Evolutionary conservation across 2,888 invertebrate genomes (phyloP), one percentile per base, ranked within the genome.

Genomic region (Plebejus melissa): DNA sequence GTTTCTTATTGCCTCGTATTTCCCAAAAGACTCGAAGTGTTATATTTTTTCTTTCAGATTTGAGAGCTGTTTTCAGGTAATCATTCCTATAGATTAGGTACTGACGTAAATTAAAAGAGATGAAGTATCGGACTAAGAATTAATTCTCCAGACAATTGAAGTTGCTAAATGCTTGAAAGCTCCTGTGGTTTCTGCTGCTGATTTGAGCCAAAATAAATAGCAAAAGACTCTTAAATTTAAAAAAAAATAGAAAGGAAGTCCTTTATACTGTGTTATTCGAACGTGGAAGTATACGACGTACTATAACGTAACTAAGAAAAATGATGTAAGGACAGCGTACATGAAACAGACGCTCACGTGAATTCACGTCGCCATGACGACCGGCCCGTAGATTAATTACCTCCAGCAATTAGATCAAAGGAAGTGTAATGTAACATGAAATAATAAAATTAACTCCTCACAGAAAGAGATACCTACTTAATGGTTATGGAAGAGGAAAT

Each of bases 321-420:
- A 65, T 65, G 65, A 65, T 65, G 32, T 36, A 9, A 60, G 60
- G 28, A 28, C 60, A 65, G 13, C 32, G 32, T 65, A 72, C 74
- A 74, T 77, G 77, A 75, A 78, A 77, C 80, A 81, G 79, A 78
- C 79, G 81, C 79, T 77, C 85, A 85, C 83, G 82, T 80, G 84
- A 85, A 83, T 83, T 84, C 86, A 84, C 84, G 81, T 80, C 82
- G 81, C 82, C 81, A 79, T 81, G 81, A 81, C 79, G 85, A 79
- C 81, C 83, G 82, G 77, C 84, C 82, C 83, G 83, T 87, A 77
- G 83, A 81, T 83, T 84, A 87, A 86, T 86, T 85, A 84, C 84
- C 82, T 81, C 82, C 82, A 83, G 83, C 86, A 87, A 87, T 88
- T 88, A 86, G 79, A 82, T 84, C 84, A 84, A 84, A 84, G 82